Evolutionary conservation across 1,140 invertebrate genomes (phyloP), one percentile per base, ranked within the genome.

Genomic region (Drosophila pruinosa): DNA sequence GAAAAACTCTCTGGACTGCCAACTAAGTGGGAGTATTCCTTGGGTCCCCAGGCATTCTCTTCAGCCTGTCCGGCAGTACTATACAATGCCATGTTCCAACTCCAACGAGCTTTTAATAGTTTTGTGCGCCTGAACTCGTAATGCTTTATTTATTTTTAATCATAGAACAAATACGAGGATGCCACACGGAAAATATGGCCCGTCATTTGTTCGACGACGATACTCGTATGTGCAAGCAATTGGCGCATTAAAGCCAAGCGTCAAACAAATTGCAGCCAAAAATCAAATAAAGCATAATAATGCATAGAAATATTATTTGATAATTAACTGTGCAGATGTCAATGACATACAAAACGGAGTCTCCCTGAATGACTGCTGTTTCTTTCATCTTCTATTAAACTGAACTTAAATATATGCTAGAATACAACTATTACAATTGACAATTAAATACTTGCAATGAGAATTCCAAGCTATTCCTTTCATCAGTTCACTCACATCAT

Each of bases 61-160:
- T 15, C n/a, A n/a, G n/a, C n/a, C n/a, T n/a, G n/a, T n/a, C n/a
- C n/a, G n/a, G n/a, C n/a, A n/a, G n/a, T n/a, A n/a, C n/a, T n/a
- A n/a, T n/a, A n/a, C n/a, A n/a, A n/a, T n/a, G n/a, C n/a, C 31
- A 34, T n/a, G 31, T 28, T 38, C 22, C 15, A 54, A 5, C 47
- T 41, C 45, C 68, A 72, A 79, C 68, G 80, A 79, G 72, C 80
- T 70, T 85, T 85, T 85, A 85, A 85, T 85, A 85, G 80, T 85
- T 85, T 73, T 76, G 69, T 67, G 81, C 76, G 73, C 72, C 68
- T 68, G 78, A 68, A 43, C 63, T 68, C 63, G 76, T 85, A 80
- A 85, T 85, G 80, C 63, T 85, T 85, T 85, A 86, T 83, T 83
- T 85, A 83, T 86, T 86, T 85, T 85, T 85, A 85, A 85, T 85